A percentile compares a stretch with the other conserved stretches of the same genome.
These are phyloP conservation scores for Sakesphorus luctuosus DNA, from an alignment of 2,113 vertebrate species.

Conservation along the genomic window DNA sequence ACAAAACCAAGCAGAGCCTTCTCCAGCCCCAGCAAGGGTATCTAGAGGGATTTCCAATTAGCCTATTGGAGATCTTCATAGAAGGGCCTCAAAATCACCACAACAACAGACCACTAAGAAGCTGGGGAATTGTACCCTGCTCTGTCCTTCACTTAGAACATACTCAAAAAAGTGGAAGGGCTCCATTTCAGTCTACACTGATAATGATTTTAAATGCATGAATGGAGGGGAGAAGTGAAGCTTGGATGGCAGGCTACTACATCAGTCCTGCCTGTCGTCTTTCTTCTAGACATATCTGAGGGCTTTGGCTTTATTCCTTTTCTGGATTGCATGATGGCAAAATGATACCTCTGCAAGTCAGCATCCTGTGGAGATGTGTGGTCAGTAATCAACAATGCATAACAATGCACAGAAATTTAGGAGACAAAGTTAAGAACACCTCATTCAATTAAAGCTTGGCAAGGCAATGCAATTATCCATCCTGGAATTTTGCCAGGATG, in stretches of 20 bases:
- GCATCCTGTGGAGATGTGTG: background rate
- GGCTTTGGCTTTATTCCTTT: background rate
- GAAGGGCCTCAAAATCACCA: background rate
- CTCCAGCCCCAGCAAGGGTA: background rate
- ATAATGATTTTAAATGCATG: background rate
- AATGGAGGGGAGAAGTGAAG: background rate
- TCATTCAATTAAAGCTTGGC: conserved; percentile 56
- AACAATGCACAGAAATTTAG: conserved; percentile 17
- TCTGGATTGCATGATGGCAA: background rate
- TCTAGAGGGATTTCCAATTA: background rate
- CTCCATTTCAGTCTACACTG: background rate
- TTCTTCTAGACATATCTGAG: background rate
- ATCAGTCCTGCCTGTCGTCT: background rate
- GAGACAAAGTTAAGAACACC: conserved; percentile 26
- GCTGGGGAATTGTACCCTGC: background rate
- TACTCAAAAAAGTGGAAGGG: background rate
- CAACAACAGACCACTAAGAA: background rate
- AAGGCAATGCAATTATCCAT: conserved; percentile 33
- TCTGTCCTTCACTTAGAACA: background rate
- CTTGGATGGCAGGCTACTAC: background rate
- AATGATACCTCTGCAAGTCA: background rate
- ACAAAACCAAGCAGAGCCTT: background rate
- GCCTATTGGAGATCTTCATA: background rate
- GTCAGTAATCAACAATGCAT: conserved; percentile 38
- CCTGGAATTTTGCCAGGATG: conserved; percentile 29